Conservation (phyloP, 2,797 vertebrate genomes). For the Esox lucius region DNA sequence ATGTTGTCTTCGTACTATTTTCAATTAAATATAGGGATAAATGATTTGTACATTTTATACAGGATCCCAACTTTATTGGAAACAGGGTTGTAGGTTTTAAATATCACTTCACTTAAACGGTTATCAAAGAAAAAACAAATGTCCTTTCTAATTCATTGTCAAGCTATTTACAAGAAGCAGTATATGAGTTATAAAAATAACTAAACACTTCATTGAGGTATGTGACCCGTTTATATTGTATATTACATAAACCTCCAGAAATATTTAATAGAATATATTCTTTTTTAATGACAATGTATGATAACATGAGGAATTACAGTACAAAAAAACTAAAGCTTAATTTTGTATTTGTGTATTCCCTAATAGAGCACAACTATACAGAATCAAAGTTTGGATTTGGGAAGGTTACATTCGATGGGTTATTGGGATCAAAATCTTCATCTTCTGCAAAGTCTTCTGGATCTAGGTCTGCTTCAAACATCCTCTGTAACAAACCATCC, state of each 20-base stretch:
- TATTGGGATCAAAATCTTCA: slow-evolving; percentile 66
- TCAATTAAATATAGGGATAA: no score
- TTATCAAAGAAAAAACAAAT: not conserved
- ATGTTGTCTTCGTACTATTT: no score
- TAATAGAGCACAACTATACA: slow-evolving; percentile 16
- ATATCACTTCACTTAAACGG: not conserved
- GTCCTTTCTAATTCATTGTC: not conserved
- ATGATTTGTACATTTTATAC: no score
- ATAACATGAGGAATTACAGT: slow-evolving; percentile 1
- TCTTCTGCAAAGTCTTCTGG: slow-evolving; percentile 78
- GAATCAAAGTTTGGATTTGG: slow-evolving; percentile 66
- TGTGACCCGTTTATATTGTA: slow-evolving; percentile 13
- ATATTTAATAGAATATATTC: slow-evolving; percentile 1
- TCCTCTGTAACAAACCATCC: slow-evolving; percentile 87
- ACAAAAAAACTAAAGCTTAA: slow-evolving; percentile 21
- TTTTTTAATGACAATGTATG: not conserved
- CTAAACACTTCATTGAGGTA: not conserved
- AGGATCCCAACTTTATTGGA: no score
- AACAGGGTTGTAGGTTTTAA: no score
- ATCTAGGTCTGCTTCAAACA: slow-evolving; percentile 89
- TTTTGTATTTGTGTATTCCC: not conserved
- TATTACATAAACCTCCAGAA: slow-evolving; percentile 13
- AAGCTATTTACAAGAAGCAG: slow-evolving; percentile 20
- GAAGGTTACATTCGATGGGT: slow-evolving; percentile 57
- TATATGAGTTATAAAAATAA: slow-evolving; percentile 43